These are phyloP conservation scores for Stegodyphus dumicola DNA, from an alignment of 1,140 invertebrate genomes.

Conservation along the genomic window DNA sequence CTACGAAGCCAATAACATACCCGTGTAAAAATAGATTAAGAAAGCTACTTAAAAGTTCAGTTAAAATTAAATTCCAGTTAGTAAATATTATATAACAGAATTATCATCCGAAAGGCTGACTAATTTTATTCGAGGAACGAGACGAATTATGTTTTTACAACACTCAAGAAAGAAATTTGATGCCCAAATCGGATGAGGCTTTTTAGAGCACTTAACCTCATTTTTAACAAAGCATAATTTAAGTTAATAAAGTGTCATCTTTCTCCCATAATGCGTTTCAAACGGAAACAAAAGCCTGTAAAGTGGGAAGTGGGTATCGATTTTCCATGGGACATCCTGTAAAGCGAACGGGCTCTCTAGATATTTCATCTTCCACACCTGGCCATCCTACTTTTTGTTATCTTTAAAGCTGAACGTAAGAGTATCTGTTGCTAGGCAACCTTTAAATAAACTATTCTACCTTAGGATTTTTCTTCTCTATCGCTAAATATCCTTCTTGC, in stretches of 20 bases:
- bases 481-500: too few species aligned
- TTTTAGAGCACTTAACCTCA: not conserved
- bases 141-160: too few species aligned
- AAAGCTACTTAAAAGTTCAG: too few species aligned
- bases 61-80: too few species aligned
- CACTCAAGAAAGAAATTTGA: too few species aligned
- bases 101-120: too few species aligned
- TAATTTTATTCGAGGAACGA: too few species aligned
- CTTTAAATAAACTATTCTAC: conserved; percentile 24
- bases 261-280: not conserved
- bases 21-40: too few species aligned
- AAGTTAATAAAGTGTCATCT: not conserved
- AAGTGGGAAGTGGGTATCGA: not conserved
- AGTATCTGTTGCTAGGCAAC: conserved; percentile 21
- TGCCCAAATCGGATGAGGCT: too few species aligned
- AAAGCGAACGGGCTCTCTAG: conserved; percentile 19
- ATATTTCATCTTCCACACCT: conserved; percentile 33
- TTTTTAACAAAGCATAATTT: not conserved
- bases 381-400: not conserved
- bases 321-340: conserved; percentile 18
- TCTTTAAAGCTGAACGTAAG: conserved; percentile 17
- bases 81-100: too few species aligned
- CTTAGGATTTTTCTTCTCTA: not conserved
- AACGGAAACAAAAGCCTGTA: not conserved
- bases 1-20: too few species aligned